Percentiles rank a stretch among this genome's conserved stretches.
These are phyloP conservation scores for Drosophila nasuta DNA, from an alignment of 1,140 invertebrate species.

Conservation along the genomic window DNA sequence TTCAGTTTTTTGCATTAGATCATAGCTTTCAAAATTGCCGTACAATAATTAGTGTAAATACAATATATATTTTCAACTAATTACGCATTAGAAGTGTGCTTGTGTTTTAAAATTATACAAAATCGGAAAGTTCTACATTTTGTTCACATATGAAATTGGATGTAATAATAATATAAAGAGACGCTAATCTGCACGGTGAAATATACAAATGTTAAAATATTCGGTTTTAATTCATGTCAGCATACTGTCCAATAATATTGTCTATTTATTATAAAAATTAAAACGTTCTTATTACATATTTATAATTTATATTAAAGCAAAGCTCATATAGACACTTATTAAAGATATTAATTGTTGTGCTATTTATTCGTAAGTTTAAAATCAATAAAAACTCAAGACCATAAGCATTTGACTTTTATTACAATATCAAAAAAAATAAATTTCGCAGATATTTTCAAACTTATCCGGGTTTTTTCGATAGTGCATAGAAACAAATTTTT, in stretches of 20 bases:
- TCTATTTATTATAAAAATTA: conserved; percentile 13
- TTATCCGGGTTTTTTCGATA: neutral
- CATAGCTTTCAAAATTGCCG: conserved; percentile 45
- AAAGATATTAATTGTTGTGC: conserved; percentile 74
- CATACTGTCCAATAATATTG: conserved; percentile 30
- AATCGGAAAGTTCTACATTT: conserved; percentile 11
- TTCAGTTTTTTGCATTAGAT: conserved; percentile 33
- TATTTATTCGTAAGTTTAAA: conserved; percentile 68
- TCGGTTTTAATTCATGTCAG: conserved; percentile 31
- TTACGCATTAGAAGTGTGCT: conserved; percentile 25
- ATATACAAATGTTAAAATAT: conserved; percentile 25
- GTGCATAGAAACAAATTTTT: neutral
- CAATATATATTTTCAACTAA: conserved; percentile 43
- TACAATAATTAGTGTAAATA: conserved; percentile 70
- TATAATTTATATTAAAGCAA: conserved; percentile 55
- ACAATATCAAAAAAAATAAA: neutral
- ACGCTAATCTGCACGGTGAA: conserved; percentile 22
- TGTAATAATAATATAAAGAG: too few relatives aligned
- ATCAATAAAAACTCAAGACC: conserved; percentile 40
- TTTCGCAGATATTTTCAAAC: neutral
- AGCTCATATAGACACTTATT: conserved; percentile 49
- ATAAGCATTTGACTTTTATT: conserved; percentile 10
- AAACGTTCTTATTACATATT: conserved; percentile 30
- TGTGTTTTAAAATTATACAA: conserved; percentile 35
- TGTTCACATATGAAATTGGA: conserved; percentile 9